A percentile compares a stretch with the other conserved stretches of the same genome.
Conservation (phyloP, 1,140 invertebrate species). For the Ptiloglossa arizonensis region DNA sequence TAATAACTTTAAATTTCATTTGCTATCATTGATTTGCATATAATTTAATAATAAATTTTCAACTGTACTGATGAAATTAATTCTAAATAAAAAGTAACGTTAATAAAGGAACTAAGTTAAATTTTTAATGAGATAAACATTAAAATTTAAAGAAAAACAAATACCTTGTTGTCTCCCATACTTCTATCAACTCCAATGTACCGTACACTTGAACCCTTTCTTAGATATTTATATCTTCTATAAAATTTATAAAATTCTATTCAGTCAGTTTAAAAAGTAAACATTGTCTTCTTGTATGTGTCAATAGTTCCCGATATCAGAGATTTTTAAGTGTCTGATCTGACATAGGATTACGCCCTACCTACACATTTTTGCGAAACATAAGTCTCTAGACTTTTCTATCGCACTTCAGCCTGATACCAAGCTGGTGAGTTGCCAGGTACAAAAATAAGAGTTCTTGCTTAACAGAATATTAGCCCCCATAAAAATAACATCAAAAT, state of each 20-base stretch:
- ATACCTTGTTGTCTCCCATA: not conserved
- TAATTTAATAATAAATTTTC: not conserved
- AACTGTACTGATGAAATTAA: not conserved
- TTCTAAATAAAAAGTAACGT: not conserved
- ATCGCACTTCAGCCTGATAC: not conserved
- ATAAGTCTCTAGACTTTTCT: conserved; percentile 18
- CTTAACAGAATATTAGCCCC: not conserved
- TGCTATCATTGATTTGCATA: not conserved
- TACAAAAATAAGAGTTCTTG: not conserved
- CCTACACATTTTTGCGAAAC: conserved; percentile 35
- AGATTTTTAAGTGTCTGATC: conserved; percentile 61
- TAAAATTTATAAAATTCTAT: not conserved
- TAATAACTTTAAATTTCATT: not conserved
- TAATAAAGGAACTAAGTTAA: not conserved
- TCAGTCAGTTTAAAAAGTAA: not conserved
- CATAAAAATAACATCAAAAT: not conserved
- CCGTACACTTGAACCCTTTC: too few relatives aligned
- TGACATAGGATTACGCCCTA: conserved; percentile 38
- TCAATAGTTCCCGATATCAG: conserved; percentile 66
- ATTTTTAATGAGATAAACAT: not conserved
- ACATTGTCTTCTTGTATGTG: conserved; percentile 55
- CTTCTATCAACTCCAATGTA: too few relatives aligned
- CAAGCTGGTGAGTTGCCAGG: conserved; percentile 10
- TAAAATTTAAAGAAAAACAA: not conserved
- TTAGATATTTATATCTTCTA: not conserved